Conservation (phyloP, 2,888 invertebrate genomes). For the Conomelus anceps region DNA sequence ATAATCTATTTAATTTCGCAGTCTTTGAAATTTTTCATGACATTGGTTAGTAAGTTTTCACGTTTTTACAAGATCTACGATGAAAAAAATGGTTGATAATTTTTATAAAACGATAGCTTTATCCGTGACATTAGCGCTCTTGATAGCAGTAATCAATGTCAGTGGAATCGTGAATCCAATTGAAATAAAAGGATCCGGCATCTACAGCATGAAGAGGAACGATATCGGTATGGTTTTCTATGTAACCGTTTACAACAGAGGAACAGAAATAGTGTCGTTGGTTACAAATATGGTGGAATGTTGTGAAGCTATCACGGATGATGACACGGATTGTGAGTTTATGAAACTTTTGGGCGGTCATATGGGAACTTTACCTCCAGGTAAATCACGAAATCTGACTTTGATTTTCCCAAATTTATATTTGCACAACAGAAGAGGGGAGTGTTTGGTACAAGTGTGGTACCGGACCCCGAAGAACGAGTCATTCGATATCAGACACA, state of each 20-base stretch:
- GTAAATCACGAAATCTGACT: background rate
- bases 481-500: background rate
- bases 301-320: slow-evolving; percentile 1
- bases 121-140: background rate
- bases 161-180: background rate
- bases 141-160: background rate
- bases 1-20: no score
- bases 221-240: background rate
- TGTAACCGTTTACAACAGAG: background rate
- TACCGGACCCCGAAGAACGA: background rate
- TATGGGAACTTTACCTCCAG: background rate
- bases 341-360: background rate
- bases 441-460: background rate
- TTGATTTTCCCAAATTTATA: background rate
- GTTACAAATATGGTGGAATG: slow-evolving; percentile 5
- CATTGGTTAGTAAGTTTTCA: background rate
- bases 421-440: background rate
- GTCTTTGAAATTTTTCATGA: background rate
- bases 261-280: background rate
- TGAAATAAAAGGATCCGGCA: background rate
- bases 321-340: background rate
- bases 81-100: background rate
- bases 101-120: background rate
- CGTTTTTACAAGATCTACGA: background rate
- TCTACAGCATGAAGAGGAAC: background rate